Evolutionary conservation across 2,797 vertebrate genomes (phyloP), one percentile per base, ranked within the genome.

Genomic region (Bovichtus diacanthus): DNA sequence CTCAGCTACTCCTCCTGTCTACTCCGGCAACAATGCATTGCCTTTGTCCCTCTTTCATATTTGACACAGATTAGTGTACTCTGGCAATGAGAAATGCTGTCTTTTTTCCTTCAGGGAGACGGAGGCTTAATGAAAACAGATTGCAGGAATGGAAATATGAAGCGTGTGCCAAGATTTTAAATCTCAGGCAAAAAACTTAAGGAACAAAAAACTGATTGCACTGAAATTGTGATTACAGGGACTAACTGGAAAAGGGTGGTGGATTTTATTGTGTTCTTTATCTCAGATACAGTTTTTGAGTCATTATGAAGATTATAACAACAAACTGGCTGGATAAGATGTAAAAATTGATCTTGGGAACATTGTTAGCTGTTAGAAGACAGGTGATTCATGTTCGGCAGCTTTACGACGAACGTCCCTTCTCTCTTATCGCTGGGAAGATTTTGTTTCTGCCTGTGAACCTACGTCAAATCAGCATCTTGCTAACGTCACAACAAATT

Each of bases 61-160:
- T 87, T 89, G 78, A 88, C 85, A 86, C 78, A 81, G 84, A 90
- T 81, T 80, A 82, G 81, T 69, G 74, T 69, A 41, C 62, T 82
- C 81, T 84, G 82, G 87, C 82, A 64, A n/a, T 51, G 66, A 78
- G 55, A 60, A 64, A 46, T 16, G 69, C 82, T 58, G 61, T 82
- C 63, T 74, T 39, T 60, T 54, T 77, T 81, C 66, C 84, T 80
- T 80, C 44, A 41, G 83, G 68, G 83, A 86, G 85, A 85, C 71
- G 31, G 23, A n/a, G 63, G 25, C 76, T 82, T 88, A 86, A 90
- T 91, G 78, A 84, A 91, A 93, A 87, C 81, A 87, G 80, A 88
- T 89, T 84, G 82, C 76, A 70, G 55, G 65, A 87, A 62, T 90
- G 91, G 91, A 92, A 93, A 91, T 46, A 56, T 27, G 15, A 51